These are phyloP conservation scores for Pteropus rufus DNA, from an alignment of 2,797 vertebrate genomes.

Conservation along the genomic window DNA sequence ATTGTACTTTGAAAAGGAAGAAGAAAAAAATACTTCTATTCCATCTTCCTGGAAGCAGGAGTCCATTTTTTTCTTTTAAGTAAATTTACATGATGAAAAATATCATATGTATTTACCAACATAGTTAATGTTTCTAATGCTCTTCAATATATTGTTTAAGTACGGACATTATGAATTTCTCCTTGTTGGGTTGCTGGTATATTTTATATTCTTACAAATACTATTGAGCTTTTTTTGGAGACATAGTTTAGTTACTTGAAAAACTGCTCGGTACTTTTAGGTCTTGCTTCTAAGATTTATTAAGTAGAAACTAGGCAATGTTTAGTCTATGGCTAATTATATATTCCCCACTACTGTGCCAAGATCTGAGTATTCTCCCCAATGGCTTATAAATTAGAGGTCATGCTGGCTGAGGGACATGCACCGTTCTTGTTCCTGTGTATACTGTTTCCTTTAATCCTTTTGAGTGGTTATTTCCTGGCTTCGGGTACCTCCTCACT, in stretches of 20 bases:
- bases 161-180: neutral
- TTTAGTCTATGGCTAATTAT: neutral
- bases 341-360: neutral
- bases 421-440: neutral
- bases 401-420: neutral
- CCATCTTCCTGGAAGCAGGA: neutral
- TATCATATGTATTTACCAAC: neutral
- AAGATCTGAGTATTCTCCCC: neutral
- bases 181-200: neutral
- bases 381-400: neutral
- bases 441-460: constrained; percentile 17
- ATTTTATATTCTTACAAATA: neutral
- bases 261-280: neutral
- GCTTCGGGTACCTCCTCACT: neutral
- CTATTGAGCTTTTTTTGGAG: neutral
- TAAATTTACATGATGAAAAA: neutral
- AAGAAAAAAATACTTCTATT: neutral
- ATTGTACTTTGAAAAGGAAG: neutral
- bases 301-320: neutral
- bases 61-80: neutral
- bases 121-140: neutral
- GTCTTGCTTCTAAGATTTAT: constrained; percentile 26
- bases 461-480: constrained; percentile 21
- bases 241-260: neutral
- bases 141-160: neutral